Percentiles rank a stretch among this genome's conserved stretches.
These are phyloP conservation scores for Lampropteryx suffumata DNA, from an alignment of 2,888 invertebrate genomes.

Conservation along the genomic window DNA sequence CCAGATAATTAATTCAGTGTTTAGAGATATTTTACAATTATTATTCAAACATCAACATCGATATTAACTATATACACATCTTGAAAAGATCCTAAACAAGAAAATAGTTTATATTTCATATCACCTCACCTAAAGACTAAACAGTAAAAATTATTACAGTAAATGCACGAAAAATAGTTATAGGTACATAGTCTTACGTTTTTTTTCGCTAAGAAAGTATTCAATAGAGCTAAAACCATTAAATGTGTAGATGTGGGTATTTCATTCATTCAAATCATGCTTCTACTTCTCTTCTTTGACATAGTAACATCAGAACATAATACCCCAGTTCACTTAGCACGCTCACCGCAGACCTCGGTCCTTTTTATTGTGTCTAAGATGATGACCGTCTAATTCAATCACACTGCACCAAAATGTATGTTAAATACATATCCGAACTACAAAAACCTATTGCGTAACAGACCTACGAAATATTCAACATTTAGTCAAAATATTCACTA, in stretches of 20 bases:
- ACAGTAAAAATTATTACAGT: constrained; percentile 79
- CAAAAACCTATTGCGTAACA: constrained; percentile 18
- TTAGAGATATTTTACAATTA: constrained; percentile 51
- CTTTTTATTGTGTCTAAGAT: no score
- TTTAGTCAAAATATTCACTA: no score
- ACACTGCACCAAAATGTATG: constrained; percentile 61
- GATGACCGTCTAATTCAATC: no score
- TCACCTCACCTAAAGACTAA: constrained; percentile 74
- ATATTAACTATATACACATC: constrained; percentile 64
- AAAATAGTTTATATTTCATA: constrained; percentile 68
- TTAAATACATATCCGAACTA: constrained; percentile 43
- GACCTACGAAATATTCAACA: constrained; percentile 19
- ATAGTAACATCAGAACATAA: no score
- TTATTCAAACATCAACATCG: constrained; percentile 68
- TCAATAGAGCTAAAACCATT: constrained; percentile 59
- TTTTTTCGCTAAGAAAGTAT: constrained; percentile 64
- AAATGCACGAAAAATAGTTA: constrained; percentile 82
- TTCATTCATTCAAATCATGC: neutral
- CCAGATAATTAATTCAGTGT: constrained; percentile 29
- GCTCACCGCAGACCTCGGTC: no score
- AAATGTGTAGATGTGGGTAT: constrained; percentile 54
- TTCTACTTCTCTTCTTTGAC: no score
- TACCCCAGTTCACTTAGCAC: no score
- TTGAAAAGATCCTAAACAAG: constrained; percentile 65
- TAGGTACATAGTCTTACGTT: constrained; percentile 65